A percentile compares a stretch with the other conserved stretches of the same genome.
Conservation (phyloP, 2,797 vertebrate species). For the Serranus cabrilla region DNA sequence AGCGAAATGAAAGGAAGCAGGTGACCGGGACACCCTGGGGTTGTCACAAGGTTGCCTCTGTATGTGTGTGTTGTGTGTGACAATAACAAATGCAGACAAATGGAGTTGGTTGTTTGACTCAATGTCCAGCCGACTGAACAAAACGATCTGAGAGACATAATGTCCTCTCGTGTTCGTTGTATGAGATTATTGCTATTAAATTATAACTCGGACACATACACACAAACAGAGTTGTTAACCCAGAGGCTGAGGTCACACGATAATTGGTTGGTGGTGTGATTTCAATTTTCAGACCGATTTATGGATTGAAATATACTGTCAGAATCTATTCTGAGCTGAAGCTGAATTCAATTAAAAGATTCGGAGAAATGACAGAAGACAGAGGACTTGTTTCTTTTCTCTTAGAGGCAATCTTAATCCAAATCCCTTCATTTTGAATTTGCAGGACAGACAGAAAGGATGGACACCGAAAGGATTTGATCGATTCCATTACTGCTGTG, state of each 20-base stretch:
- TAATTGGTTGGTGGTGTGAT: slow-evolving; percentile 27
- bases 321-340: slow-evolving; percentile 3
- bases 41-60: slow-evolving; percentile 51
- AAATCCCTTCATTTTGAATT: slow-evolving; percentile 40
- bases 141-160: background rate
- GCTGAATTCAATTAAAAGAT: slow-evolving; percentile 12
- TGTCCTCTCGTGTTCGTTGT: background rate
- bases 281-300: slow-evolving; percentile 3
- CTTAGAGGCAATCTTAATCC: slow-evolving; percentile 25
- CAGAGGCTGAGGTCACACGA: background rate
- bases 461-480: background rate
- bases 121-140: slow-evolving; percentile 12
- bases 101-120: slow-evolving; percentile 18
- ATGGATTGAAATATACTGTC: slow-evolving; percentile 13
- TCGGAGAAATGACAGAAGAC: background rate
- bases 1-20: slow-evolving; percentile 58
- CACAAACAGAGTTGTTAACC: background rate
- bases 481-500: background rate
- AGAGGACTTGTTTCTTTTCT: background rate
- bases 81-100: slow-evolving; percentile 33
- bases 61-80: slow-evolving; percentile 22
- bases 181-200: slow-evolving; percentile 1
- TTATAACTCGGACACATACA: background rate
- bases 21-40: slow-evolving; percentile 55
- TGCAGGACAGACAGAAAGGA: background rate